A percentile compares a stretch with the other conserved stretches of the same genome.
These are phyloP conservation scores for Sphyrna mokarran DNA, from an alignment of 2,113 vertebrate genomes.

Conservation along the genomic window DNA sequence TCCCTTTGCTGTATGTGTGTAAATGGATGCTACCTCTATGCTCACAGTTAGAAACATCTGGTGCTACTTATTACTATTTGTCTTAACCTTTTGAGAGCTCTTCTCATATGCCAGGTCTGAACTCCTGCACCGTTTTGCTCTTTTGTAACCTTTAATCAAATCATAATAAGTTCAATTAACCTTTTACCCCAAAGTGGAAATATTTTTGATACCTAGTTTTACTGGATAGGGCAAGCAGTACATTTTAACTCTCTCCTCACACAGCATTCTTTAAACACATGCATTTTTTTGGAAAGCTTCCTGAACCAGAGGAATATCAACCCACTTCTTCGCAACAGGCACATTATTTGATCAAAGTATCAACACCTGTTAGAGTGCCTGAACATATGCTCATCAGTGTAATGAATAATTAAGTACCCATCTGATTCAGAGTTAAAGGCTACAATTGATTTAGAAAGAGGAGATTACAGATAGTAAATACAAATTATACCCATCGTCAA, in stretches of 20 bases:
- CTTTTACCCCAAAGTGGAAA: not conserved
- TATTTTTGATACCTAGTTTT: not conserved
- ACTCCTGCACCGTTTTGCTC: not conserved
- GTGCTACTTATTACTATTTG: not conserved
- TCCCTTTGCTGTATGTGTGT: not conserved
- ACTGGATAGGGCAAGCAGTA: not conserved
- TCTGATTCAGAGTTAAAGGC: not conserved
- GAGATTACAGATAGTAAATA: not conserved
- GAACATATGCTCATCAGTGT: not conserved
- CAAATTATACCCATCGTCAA: not conserved
- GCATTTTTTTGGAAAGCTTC: not conserved
- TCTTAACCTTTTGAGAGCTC: not conserved
- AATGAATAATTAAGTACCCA: not conserved
- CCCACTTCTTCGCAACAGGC: not conserved
- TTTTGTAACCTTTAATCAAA: not conserved
- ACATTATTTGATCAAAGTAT: conserved; percentile 9
- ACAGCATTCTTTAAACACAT: not conserved
- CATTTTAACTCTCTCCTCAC: not conserved
- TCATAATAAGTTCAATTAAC: not conserved
- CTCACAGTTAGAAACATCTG: not conserved
- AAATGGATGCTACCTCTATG: not conserved
- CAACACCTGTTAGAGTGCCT: not conserved
- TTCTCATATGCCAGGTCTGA: not conserved
- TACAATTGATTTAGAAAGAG: not conserved
- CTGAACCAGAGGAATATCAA: not conserved